Percentiles rank a stretch among this genome's conserved stretches.
Evolutionary conservation across 1,140 invertebrate species (phyloP).

Genomic region (Drosophila sturtevanti): DNA sequence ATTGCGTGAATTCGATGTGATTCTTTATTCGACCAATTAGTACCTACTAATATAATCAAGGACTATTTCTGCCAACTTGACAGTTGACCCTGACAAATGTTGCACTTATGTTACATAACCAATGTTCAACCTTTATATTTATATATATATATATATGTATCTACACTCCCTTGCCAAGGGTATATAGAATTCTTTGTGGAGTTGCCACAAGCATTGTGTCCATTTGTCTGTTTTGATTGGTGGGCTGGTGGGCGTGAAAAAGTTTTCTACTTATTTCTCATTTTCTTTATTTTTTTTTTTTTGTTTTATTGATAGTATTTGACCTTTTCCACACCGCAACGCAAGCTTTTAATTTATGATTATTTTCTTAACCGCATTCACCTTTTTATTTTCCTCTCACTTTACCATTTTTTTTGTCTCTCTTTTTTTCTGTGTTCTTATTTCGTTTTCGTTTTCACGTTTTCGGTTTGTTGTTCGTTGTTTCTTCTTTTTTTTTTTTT

Average conservation of each 20-base stretch:
- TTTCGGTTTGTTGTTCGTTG: too few species aligned
- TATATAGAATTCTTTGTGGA: too few species aligned
- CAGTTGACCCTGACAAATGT: too few species aligned
- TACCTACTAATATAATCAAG: too few species aligned
- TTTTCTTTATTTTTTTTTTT: neutral
- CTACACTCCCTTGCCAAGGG: too few species aligned
- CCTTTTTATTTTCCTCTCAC: conserved; percentile 21
- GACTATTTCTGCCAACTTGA: too few species aligned
- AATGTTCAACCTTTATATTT: too few species aligned
- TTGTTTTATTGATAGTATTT: conserved; percentile 55
- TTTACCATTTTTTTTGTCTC: neutral
- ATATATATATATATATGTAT: too few species aligned
- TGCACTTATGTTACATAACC: too few species aligned
- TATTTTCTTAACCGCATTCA: conserved; percentile 57
- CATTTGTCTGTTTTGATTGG: neutral
- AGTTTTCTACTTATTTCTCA: neutral
- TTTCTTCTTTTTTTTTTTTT: neutral
- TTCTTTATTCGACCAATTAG: too few species aligned
- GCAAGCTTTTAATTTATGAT: conserved; percentile 55
- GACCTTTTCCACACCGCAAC: conserved; percentile 42
- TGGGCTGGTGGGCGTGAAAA: neutral
- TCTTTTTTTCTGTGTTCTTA: conserved; percentile 21
- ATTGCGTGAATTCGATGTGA: too few species aligned
- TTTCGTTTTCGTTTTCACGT: neutral
- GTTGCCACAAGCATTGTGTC: too few species aligned